Percentiles rank a stretch among this genome's conserved stretches.
These are phyloP conservation scores for Teleogryllus oceanicus DNA, from an alignment of 2,888 invertebrate species.

Conservation along the genomic window DNA sequence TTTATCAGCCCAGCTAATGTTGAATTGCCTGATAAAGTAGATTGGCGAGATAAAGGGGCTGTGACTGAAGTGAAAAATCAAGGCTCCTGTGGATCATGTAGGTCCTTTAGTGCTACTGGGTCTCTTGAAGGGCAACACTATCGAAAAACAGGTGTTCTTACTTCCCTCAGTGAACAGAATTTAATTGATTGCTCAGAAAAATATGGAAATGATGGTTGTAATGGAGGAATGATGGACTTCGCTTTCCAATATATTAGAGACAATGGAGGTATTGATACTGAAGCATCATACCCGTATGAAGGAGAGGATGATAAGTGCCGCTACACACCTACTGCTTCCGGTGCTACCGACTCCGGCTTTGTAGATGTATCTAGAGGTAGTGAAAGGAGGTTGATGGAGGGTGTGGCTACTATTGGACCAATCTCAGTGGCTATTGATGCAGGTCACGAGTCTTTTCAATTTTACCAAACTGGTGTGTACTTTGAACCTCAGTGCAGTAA, in stretches of 20 bases:
- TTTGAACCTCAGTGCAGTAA: constrained; percentile 72
- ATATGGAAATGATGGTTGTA: constrained; percentile 87
- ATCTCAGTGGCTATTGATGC: constrained; percentile 88
- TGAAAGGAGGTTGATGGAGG: constrained; percentile 70
- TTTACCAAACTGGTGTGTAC: constrained; percentile 78
- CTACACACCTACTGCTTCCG: constrained; percentile 62
- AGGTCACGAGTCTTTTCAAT: constrained; percentile 77
- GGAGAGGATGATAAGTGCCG: constrained; percentile 53
- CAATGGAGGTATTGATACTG: constrained; percentile 86
- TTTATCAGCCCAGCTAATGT: constrained; percentile 69
- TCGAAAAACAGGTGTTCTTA: constrained; percentile 68
- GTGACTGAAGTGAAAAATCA: constrained; percentile 89
- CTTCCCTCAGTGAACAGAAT: constrained; percentile 89
- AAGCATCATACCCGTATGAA: constrained; percentile 82
- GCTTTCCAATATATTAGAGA: constrained; percentile 81
- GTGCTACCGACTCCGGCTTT: constrained; percentile 78
- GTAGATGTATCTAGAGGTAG: constrained; percentile 69
- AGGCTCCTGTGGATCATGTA: constrained; percentile 87
- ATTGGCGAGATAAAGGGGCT: constrained; percentile 81
- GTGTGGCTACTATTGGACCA: constrained; percentile 81
- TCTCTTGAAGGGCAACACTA: constrained; percentile 87
- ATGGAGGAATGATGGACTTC: constrained; percentile 79
- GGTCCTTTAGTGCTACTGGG: constrained; percentile 90
- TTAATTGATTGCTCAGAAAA: constrained; percentile 79
- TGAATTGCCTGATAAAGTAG: constrained; percentile 65